These are phyloP conservation scores for Peromyscus californicus DNA, from an alignment of 2,113 vertebrate species.

Conservation along the genomic window DNA sequence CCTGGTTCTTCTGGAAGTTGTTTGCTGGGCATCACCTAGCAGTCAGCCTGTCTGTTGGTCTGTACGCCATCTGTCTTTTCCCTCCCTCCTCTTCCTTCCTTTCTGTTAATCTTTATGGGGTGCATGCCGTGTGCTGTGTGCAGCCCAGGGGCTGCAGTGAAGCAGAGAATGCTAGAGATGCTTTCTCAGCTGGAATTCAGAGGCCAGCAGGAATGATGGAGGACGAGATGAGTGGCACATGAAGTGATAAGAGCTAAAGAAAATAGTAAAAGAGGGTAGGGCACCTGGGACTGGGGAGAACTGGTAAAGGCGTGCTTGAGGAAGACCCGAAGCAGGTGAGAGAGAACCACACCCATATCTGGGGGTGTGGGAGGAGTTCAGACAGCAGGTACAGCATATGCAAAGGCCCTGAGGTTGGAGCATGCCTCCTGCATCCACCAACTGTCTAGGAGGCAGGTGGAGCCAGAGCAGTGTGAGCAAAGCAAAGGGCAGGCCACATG, in stretches of 20 bases:
- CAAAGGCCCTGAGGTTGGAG: not conserved
- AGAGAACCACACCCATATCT: not conserved
- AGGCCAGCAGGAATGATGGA: not conserved
- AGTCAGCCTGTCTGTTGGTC: not conserved
- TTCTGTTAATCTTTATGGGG: not conserved
- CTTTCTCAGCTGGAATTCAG: not conserved
- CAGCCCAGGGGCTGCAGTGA: not conserved
- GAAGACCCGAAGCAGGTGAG: not conserved
- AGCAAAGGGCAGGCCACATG: accelerated
- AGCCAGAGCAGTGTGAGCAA: not conserved
- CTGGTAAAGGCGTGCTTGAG: not conserved
- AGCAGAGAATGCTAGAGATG: not conserved
- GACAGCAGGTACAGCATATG: not conserved
- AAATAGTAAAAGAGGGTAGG: not conserved
- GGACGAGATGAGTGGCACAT: not conserved
- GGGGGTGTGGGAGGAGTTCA: not conserved
- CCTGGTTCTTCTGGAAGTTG: not conserved
- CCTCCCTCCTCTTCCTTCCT: not conserved
- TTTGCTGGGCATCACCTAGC: not conserved
- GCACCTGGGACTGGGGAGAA: not conserved
- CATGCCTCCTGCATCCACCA: not conserved
- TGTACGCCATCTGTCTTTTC: not conserved
- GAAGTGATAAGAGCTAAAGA: not conserved
- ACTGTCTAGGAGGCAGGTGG: not conserved
- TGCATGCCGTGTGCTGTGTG: not conserved